These are phyloP conservation scores for Colius striatus DNA, from an alignment of 2,113 vertebrate species.

Conservation along the genomic window DNA sequence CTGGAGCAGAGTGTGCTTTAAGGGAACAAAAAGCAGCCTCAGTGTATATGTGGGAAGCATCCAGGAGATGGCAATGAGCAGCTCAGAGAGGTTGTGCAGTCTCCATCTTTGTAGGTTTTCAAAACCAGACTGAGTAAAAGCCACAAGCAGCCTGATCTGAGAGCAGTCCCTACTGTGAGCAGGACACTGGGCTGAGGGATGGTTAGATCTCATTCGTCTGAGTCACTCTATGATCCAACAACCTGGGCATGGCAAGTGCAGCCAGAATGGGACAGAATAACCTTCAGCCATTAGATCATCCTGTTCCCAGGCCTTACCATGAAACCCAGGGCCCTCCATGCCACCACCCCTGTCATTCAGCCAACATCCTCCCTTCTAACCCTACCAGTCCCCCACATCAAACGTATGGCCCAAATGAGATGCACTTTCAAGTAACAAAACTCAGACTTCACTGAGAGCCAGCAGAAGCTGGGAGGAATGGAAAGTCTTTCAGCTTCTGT, in stretches of 20 bases:
- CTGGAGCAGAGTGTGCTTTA: not conserved
- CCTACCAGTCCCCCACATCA: not conserved
- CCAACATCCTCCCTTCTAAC: fast-evolving
- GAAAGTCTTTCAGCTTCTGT: not conserved
- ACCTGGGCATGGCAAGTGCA: not conserved
- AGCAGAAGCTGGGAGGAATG: fast-evolving
- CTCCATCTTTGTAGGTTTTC: not conserved
- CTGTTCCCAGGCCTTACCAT: not conserved
- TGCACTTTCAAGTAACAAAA: fast-evolving
- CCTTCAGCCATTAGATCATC: not conserved
- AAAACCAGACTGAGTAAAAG: not conserved
- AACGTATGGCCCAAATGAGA: not conserved
- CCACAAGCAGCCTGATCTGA: not conserved
- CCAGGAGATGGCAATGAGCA: fast-evolving
- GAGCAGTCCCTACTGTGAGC: not conserved
- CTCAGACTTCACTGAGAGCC: not conserved
- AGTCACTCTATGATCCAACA: not conserved
- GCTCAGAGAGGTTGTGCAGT: not conserved
- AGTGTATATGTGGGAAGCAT: not conserved
- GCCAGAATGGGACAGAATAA: fast-evolving
- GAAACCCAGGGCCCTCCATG: not conserved
- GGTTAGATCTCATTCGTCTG: not conserved
- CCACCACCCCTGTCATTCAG: not conserved
- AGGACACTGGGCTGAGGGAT: not conserved
- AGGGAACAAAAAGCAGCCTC: not conserved